phyloP scores from a whole-genome alignment of 2,888 invertebrate genomes.

The Drosophila imparisetae region DNA sequence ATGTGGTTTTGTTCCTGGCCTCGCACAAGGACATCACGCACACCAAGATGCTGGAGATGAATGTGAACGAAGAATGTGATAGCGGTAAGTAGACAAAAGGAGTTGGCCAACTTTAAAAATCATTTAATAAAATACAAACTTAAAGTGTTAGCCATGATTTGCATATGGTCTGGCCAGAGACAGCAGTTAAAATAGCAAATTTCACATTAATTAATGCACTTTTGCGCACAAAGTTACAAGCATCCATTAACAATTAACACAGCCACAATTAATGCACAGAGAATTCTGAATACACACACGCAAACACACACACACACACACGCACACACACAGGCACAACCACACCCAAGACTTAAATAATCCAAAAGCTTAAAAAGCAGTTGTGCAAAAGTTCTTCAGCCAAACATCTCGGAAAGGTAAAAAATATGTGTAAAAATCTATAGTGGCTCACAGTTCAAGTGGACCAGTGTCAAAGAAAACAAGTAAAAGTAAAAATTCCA shows the following conservation, averaged over 20 bases:
- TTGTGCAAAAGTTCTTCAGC: conserved; percentile 18
- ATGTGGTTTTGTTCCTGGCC: conserved; percentile 97
- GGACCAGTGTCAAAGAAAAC: no score
- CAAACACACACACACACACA: conserved; percentile 21
- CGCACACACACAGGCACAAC: conserved; percentile 24
- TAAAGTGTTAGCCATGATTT: conserved; percentile 21
- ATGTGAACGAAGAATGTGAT: conserved; percentile 93
- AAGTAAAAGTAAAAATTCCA: no score
- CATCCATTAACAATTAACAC: conserved; percentile 33
- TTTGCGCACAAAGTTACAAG: conserved; percentile 57
- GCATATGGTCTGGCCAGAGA: conserved; percentile 24
- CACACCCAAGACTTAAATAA: conserved; percentile 20
- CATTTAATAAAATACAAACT: background rate
- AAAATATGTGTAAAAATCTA: conserved; percentile 1
- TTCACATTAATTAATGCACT: conserved; percentile 33
- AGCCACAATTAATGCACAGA: conserved; percentile 27
- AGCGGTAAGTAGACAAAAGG: conserved; percentile 89
- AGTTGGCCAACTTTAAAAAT: background rate
- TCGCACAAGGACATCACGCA: conserved; percentile 98
- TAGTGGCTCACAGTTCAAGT: no score
- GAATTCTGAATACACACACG: conserved; percentile 13
- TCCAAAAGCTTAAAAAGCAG: conserved; percentile 18
- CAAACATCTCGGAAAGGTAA: conserved; percentile 13
- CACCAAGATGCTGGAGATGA: conserved; percentile 94
- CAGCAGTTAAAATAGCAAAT: conserved; percentile 10